phyloP scores from a whole-genome alignment of 2,888 invertebrate genomes.

The Coenonympha glycerion region DNA sequence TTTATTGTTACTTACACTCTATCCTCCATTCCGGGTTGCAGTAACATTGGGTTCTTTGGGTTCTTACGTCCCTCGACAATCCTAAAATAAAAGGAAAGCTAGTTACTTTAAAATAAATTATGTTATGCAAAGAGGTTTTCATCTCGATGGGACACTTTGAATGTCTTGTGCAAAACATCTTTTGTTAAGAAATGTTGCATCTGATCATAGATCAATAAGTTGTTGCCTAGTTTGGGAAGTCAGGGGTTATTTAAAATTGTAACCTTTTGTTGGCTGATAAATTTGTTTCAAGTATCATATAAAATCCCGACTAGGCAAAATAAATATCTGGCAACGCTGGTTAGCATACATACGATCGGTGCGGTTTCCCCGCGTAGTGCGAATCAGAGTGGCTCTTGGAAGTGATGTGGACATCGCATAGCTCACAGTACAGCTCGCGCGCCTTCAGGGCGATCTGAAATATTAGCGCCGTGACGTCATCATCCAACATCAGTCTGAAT shows the following conservation, averaged over 20 bases:
- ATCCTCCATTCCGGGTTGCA: constrained; percentile 41
- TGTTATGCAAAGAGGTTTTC: too few species aligned
- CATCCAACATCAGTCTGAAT: too few species aligned
- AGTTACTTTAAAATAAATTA: constrained; percentile 4
- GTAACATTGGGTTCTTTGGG: constrained; percentile 52
- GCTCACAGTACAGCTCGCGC: constrained; percentile 63
- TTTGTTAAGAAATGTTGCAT: too few species aligned
- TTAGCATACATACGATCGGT: constrained; percentile 59
- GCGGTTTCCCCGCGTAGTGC: constrained; percentile 69
- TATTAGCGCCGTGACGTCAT: neutral
- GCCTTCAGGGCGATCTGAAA: constrained; percentile 52
- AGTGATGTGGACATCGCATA: constrained; percentile 70
- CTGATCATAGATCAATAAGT: too few species aligned
- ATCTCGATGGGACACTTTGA: too few species aligned
- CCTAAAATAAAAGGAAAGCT: constrained; percentile 36
- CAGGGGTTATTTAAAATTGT: too few species aligned
- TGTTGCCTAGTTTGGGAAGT: too few species aligned
- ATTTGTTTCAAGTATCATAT: too few species aligned
- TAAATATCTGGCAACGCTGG: too few species aligned
- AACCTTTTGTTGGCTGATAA: too few species aligned
- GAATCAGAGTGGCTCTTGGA: constrained; percentile 66
- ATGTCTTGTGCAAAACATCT: too few species aligned
- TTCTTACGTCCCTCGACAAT: constrained; percentile 55
- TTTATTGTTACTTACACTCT: constrained; percentile 28
- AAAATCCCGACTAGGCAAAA: too few species aligned